Conservation (phyloP, 2,888 invertebrate genomes). For the Hyles lineata region DNA sequence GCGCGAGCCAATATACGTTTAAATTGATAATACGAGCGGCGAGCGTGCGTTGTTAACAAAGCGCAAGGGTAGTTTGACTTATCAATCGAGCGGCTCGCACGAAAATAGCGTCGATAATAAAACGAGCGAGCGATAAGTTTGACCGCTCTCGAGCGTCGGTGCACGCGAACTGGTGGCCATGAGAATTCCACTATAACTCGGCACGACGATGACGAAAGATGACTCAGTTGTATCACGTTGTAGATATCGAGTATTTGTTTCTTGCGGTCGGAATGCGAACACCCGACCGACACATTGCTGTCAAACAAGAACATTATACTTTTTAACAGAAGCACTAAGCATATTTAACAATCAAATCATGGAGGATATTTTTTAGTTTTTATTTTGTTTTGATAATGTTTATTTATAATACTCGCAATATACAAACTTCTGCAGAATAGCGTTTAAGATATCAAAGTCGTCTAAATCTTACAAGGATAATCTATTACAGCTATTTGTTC, state of each 20-base stretch:
- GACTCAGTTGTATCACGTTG: slow-evolving; percentile 70
- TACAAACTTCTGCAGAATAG: too few relatives aligned
- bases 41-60: slow-evolving; percentile 52
- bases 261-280: slow-evolving; percentile 54
- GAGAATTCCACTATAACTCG: slow-evolving; percentile 60
- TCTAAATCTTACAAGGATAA: too few relatives aligned
- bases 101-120: slow-evolving; percentile 62
- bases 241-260: slow-evolving; percentile 63
- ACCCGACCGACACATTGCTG: slow-evolving; percentile 34
- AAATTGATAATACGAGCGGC: slow-evolving; percentile 35
- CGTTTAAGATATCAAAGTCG: too few relatives aligned
- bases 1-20: slow-evolving; percentile 15
- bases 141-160: slow-evolving; percentile 70
- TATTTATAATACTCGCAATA: too few relatives aligned
- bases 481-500: too few relatives aligned
- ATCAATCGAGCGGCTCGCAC: slow-evolving; percentile 61
- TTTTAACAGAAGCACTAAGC: not conserved
- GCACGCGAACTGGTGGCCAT: slow-evolving; percentile 75
- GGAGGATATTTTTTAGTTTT: not conserved
- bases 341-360: not conserved
- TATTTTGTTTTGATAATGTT: too few relatives aligned
- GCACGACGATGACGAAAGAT: slow-evolving; percentile 69
- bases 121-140: slow-evolving; percentile 52
- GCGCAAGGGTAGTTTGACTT: slow-evolving; percentile 60
- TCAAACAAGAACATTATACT: slow-evolving; percentile 26